Base-by-base conservation (phyloP, 92 coral and sea anemone species). In the Epizoanthus rinbou region DNA sequence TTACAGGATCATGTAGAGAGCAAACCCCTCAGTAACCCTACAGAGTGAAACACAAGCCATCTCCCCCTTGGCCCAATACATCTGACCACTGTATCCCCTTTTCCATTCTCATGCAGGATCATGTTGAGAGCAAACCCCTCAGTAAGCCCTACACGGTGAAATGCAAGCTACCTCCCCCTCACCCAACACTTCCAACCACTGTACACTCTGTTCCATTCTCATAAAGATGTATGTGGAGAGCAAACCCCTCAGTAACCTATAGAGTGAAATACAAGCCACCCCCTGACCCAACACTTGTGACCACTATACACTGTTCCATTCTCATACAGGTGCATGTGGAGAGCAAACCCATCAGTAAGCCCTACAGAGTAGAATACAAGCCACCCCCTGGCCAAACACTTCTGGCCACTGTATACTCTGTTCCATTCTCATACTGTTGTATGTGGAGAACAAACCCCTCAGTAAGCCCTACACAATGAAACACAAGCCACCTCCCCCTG, bases 401-500 rank as follows among this genome's bases (percentile, higher is more conserved):
- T 16, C 54, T 79, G 6, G 24, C 28, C 18, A 16, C 23, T 22
- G 33, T 47, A 23, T 4, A 22, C 52, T 3, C 35, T 43, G 50
- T 43, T 7, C 11, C 50, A 43, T 9, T 37, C 50, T 33, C 21
- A 54, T 68, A 1, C 73, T 92, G 98, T 95, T 92, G 4, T 89
- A 94, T 18, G 65, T 96, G 39, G 93, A 87, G 81, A 87, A 85
- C 71, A 90, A 90, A 60, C 92, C 96, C 8, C 89, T 80, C 80
- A 88, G 78, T 59, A 94, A 92, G 56, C 98, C 94, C 41, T 94
- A 92, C 69, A 87, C 91, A n/a, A 90, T 92, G 76, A 94, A 90
- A 86, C 37, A 93, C 1, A 28, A 28, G 76, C 96, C 89, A 23
- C 87, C 72, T n/a, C 31, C 66, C 90, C 88, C 50, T 43, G 7